These are phyloP conservation scores for Aplysina aerophoba DNA, from an alignment of 37 sponge, comb jelly and placozoan species.

Conservation along the genomic window DNA sequence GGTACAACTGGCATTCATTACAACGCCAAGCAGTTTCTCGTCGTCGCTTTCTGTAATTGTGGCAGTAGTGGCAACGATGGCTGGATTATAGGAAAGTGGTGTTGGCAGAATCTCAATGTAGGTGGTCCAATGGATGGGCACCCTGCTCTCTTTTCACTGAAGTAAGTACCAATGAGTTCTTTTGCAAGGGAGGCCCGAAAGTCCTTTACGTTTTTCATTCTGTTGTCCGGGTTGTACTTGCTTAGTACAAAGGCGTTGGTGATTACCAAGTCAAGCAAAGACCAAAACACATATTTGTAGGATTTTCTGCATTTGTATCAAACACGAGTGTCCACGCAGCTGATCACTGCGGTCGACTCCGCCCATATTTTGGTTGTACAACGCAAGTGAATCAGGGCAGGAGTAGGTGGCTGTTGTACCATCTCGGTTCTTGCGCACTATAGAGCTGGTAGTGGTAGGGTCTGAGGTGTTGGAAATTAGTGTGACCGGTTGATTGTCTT, in stretches of 20 bases:
- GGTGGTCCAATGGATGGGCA: neutral
- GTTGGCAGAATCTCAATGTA: neutral
- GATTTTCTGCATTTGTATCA: neutral
- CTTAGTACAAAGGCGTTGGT: neutral
- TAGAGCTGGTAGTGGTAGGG: neutral
- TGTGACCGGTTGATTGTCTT: neutral
- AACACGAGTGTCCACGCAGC: neutral
- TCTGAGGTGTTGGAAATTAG: neutral
- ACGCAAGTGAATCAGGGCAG: neutral
- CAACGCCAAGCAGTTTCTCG: neutral
- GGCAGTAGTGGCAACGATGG: neutral
- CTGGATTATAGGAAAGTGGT: constrained; percentile 1
- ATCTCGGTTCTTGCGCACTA: neutral
- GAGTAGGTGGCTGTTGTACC: neutral
- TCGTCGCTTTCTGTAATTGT: neutral
- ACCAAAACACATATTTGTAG: constrained; percentile 26
- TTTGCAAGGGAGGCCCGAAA: neutral
- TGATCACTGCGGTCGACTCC: constrained; percentile 50
- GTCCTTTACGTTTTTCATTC: neutral
- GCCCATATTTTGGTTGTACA: constrained; percentile 43
- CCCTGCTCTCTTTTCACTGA: neutral
- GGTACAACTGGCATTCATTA: neutral
- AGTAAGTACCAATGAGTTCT: neutral
- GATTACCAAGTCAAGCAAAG: constrained; percentile 14
- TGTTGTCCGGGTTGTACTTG: no score